Base-by-base conservation (phyloP, 2,797 vertebrate genomes). In the Notamacropus eugenii region DNA sequence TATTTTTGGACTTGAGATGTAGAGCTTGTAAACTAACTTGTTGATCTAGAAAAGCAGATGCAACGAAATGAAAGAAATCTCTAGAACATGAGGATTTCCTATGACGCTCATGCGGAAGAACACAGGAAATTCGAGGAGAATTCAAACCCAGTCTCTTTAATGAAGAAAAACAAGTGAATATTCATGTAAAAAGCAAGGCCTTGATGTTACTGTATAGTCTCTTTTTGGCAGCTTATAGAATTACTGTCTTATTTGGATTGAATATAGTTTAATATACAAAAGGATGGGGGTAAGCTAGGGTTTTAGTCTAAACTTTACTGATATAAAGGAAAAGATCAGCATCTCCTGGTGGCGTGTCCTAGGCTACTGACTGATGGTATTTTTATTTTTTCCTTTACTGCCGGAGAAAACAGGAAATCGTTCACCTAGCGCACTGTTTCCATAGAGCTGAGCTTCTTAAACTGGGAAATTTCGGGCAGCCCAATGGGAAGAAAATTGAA, bases 61-160 rank as follows among this genome's bases (percentile, higher is more conserved):
- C 98, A 98, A 97, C 97, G 97, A 98, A 99, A 99, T 98, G 98
- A 98, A 98, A 98, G 98, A 98, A 97, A 97, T 98, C 98, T 98
- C 98, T 98, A 98, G 98, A 97, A 98, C 98, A 98, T 98, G 98
- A 97, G 98, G 98, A 98, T 99, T 99, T 99, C 98, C 98, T 98
- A 97, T 98, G 98, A 94, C 97, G 98, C 97, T 98, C 98, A 96
- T 96, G 90, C 97, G 97, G 97, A 96, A 98, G 98, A 98, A 98
- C 98, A 46, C 98, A 98, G 98, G 98, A 98, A 98, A 97, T 97
- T 97, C 96, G 97, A 96, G 92, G 91, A 96, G 96, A 96, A 96
- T 93, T 95, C 97, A 97, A 97, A 96, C 54, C 62, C 55, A 90
- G 74, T 90, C 91, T 97, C 93, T 95, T 97, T 95, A 95, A 97